A percentile compares a stretch with the other conserved stretches of the same genome.
phyloP scores from a whole-genome alignment of 2,113 vertebrate genomes.

The Coturnix japonica region DNA sequence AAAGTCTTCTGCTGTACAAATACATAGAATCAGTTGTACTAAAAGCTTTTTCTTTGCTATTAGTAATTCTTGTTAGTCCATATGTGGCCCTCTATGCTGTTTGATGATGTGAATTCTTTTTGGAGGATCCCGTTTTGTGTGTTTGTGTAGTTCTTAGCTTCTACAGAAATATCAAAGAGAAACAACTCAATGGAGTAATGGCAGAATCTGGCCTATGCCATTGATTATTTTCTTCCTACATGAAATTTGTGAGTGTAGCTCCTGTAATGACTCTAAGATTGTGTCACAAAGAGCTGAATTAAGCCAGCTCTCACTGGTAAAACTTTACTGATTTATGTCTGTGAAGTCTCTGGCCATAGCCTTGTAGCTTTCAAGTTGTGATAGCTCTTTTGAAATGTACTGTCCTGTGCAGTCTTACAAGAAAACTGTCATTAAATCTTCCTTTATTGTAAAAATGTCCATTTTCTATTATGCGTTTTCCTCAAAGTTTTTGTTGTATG shows the following conservation, averaged over 20 bases:
- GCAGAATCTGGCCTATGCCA: neutral
- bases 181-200: neutral
- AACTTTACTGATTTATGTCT: neutral
- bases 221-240: neutral
- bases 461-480: neutral
- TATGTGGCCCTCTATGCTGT: neutral
- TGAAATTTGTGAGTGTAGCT: neutral
- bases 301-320: neutral
- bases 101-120: neutral
- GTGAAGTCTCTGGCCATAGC: neutral
- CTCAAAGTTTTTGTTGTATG: neutral
- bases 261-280: neutral
- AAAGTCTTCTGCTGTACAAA: neutral
- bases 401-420: neutral
- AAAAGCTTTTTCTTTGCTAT: neutral
- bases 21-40: neutral
- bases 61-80: fast-evolving
- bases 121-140: neutral
- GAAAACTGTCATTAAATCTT: neutral
- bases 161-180: neutral
- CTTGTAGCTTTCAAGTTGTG: neutral
- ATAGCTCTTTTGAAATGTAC: neutral
- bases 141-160: neutral
- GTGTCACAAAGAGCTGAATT: neutral
- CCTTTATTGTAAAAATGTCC: neutral